A percentile compares a stretch with the other conserved stretches of the same genome.
phyloP scores from a whole-genome alignment of 2,888 invertebrate genomes.

The Mythimna pallens region DNA sequence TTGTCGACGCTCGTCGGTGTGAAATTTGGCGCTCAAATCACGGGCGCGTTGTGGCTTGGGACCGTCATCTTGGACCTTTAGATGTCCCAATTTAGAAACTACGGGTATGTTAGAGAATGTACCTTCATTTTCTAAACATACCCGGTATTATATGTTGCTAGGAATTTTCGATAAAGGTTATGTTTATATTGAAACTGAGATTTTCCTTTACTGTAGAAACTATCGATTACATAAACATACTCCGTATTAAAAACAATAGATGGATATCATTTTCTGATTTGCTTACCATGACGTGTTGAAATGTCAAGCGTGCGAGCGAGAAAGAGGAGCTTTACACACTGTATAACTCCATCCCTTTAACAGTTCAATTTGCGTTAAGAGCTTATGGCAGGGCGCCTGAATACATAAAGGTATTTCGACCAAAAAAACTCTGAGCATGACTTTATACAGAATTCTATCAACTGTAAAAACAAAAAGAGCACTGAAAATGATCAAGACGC shows the following conservation, averaged over 20 bases:
- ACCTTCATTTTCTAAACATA: not conserved
- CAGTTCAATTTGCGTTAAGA: no score
- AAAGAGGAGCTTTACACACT: no score
- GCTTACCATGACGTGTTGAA: not conserved
- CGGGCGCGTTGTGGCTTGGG: conserved; percentile 27
- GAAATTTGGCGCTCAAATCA: conserved; percentile 60
- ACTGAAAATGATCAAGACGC: conserved; percentile 1
- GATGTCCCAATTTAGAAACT: conserved; percentile 37
- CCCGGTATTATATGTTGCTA: not conserved
- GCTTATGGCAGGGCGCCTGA: no score
- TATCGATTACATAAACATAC: no score
- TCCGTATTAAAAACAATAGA: not conserved
- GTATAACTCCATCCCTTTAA: no score
- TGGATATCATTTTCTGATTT: not conserved
- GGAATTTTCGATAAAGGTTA: not conserved
- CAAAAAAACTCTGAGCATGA: not conserved
- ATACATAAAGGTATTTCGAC: not conserved
- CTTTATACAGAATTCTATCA: not conserved
- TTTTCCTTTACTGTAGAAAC: no score
- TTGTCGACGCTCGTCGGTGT: conserved; percentile 45
- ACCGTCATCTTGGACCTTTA: conserved; percentile 36
- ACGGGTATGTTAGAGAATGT: not conserved
- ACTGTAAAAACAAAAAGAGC: not conserved
- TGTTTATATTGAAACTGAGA: no score
- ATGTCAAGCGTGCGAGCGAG: not conserved